Base-by-base conservation (phyloP, 2,113 vertebrate species). In the Mustelus asterias region DNA sequence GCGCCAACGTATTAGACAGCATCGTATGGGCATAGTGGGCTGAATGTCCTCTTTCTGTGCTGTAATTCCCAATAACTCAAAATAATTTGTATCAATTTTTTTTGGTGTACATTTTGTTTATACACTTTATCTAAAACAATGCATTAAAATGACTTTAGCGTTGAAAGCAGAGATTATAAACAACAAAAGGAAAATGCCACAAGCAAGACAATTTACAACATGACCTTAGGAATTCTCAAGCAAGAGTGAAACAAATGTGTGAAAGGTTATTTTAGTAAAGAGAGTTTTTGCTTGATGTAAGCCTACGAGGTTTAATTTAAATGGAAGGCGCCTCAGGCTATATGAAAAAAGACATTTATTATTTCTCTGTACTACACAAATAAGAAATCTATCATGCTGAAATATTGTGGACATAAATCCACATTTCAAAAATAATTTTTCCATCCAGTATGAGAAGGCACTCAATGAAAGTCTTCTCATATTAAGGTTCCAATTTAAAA, bases 381-480 rank as follows among this genome's bases (percentile, higher is more conserved):
- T 95, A 95, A 72, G 94, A 95, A 95, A 95, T 95, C 94, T 54
- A 44, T 95, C 69, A 72, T 95, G 67, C 69, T 72, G 94, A 72
- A 72, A 95, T 95, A 70, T 95, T 72, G 69, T 67, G 48, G 44
- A 95, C 69, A 72, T 72, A 95, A 95, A 95, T 95, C 93, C 93
- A 95, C 41, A 70, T 70, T 95, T 69, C 65, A 95, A 95, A 69
- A 76, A 48, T 95, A 54, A 76, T 95, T 95, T 76, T 70, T 72
- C 67, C 69, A 95, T 41, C 67, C 29, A 72, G 67, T 72, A 95
- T 18, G 94, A 29, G 67, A 72, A 95, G 48, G 93, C 41, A 72
- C 58, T 95, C 93, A 95, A 70, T 44, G 93, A 70, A 95, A 95
- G 67, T 95, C 67, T 95, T 29, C 67, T 72, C 94, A 29, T 54